Conservation (phyloP, 2,797 vertebrate genomes). For the Bufotes viridis region DNA sequence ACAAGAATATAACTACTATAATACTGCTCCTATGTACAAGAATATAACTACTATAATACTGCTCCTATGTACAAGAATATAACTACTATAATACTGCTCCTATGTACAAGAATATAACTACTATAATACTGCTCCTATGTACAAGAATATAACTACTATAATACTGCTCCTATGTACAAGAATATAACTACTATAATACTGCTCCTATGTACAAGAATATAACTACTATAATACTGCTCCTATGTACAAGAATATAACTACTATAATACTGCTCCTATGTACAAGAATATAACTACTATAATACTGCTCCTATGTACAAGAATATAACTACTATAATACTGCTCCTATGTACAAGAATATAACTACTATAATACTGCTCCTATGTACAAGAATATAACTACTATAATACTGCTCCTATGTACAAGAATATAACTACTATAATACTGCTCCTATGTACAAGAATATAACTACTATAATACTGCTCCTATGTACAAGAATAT, state of each 20-base stretch:
- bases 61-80: not conserved
- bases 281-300: constrained; percentile 6
- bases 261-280: not conserved
- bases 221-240: not conserved
- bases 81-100: not conserved
- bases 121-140: not conserved
- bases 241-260: not conserved
- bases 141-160: not conserved
- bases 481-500: not conserved
- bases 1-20: constrained; percentile 1
- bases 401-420: not conserved
- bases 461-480: not conserved
- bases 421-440: constrained; percentile 7
- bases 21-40: not conserved
- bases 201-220: constrained; percentile 2
- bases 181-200: constrained; percentile 10
- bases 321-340: constrained; percentile 4
- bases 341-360: not conserved
- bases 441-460: not conserved
- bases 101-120: not conserved
- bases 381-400: not conserved
- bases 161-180: not conserved
- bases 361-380: constrained; percentile 3
- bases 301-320: not conserved
- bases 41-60: not conserved